Evolutionary conservation across 1,140 invertebrate species (phyloP).

Genomic region (Leguminivora glycinivorella): DNA sequence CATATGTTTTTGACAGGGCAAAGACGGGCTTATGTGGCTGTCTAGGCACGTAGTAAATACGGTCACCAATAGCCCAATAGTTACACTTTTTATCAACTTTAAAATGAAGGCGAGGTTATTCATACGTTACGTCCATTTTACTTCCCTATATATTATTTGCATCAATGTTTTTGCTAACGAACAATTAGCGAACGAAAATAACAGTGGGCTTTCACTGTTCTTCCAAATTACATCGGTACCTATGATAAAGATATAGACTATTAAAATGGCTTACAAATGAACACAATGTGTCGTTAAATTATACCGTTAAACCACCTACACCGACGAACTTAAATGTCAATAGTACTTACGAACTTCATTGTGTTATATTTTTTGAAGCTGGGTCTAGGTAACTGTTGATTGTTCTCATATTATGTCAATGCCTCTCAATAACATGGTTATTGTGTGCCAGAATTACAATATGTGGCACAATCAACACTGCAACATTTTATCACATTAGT

Average conservation of each 20-base stretch:
- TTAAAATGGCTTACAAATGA: neutral
- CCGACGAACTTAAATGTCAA: slow-evolving; percentile 6
- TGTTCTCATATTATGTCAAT: slow-evolving; percentile 1
- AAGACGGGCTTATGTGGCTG: too few species aligned
- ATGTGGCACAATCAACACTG: too few species aligned
- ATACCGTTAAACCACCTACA: slow-evolving; percentile 15
- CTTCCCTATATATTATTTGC: too few species aligned
- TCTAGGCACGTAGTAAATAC: too few species aligned
- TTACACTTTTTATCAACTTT: too few species aligned
- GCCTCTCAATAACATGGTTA: neutral
- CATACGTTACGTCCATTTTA: too few species aligned
- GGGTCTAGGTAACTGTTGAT: slow-evolving; percentile 12
- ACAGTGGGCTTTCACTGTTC: neutral
- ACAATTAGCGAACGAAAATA: neutral
- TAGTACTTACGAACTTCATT: neutral
- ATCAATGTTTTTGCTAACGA: too few species aligned
- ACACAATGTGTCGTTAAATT: slow-evolving; percentile 15
- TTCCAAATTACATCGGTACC: neutral
- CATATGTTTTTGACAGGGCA: too few species aligned
- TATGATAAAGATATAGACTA: neutral
- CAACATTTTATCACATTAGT: too few species aligned
- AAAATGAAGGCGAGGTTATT: too few species aligned
- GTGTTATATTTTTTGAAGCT: neutral
- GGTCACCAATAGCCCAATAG: too few species aligned
- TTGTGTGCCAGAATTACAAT: too few species aligned